Base-by-base conservation (phyloP, 1,140 invertebrate genomes). In the Scaptomyza graminum region DNA sequence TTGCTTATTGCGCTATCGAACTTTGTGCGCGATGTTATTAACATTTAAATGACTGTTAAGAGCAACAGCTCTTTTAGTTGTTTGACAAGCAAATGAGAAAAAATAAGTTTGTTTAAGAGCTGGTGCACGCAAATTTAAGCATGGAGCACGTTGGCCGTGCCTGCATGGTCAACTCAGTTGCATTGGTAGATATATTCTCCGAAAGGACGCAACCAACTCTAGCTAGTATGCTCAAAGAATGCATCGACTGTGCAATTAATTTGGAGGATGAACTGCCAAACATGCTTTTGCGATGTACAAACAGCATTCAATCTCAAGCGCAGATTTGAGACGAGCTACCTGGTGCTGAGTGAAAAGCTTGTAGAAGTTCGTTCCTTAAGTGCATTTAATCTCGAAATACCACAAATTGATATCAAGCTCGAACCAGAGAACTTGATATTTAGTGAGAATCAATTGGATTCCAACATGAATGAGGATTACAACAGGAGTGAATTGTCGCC, bases 111-210 rank as follows among this genome's bases (percentile, higher is more conserved):
- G 11, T 12, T 39, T 12, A 6, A 3, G 37, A 39, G 37, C 2
- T 2, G 37, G 15, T 28, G 8, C 11, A 12, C 3, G 13, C 8
- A 18, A 13, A 11, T 5, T 54, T 16, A 31, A 8, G n/a, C n/a
- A 71, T 66, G 68, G 44, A 57, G 9, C 25, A 52, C 28, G 39
- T 71, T 37, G 66, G 68, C 12, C 68, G 68, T 3, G 31, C 62
- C 28, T 71, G 62, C 39, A 52, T 71, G 68, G 44, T 12, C 1
- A 37, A n/a, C 12, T 59, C 68, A 7, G 52, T 31, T 5, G 62
- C 47, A 31, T 37, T 71, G 1, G 3, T 71, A 12, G 47, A 71
- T 41, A 71, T 71, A 71, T 71, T 71, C n/a, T 18, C 61, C 11
- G 67, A 71, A 39, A 37, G 47, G 15, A 4, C 39, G 15, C 4